Conservation (phyloP, 2,888 invertebrate species). For the Campaea margaritaria region DNA sequence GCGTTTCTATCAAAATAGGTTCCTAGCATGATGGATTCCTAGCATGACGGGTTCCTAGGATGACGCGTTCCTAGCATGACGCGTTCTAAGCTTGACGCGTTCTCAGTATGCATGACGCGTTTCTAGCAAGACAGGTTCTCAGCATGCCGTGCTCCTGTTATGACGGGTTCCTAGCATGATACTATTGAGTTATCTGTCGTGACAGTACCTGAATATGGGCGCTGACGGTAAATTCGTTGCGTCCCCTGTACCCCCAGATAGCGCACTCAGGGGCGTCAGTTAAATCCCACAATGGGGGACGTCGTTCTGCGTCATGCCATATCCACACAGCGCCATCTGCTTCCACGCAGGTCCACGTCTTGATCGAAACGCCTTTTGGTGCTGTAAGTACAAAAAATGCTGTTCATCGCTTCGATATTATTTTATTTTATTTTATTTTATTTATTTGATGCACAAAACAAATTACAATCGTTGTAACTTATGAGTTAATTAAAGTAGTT, state of each 20-base stretch:
- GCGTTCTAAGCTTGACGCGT: no score
- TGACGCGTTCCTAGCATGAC: no score
- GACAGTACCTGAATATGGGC: slow-evolving; percentile 90
- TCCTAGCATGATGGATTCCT: no score
- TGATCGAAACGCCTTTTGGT: slow-evolving; percentile 88
- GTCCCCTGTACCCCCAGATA: slow-evolving; percentile 88
- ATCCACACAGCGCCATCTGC: slow-evolving; percentile 90
- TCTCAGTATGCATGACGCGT: no score
- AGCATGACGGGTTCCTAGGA: no score
- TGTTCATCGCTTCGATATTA: no score
- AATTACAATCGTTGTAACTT: no score
- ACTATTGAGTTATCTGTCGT: no score
- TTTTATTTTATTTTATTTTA: no score
- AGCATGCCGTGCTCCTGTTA: neutral
- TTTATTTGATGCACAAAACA: no score
- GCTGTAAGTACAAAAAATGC: slow-evolving; percentile 71
- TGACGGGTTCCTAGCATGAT: neutral
- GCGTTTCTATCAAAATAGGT: no score
- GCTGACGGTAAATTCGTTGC: slow-evolving; percentile 91
- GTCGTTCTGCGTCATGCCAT: slow-evolving; percentile 92
- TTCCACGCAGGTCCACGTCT: slow-evolving; percentile 87
- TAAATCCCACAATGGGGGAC: slow-evolving; percentile 89
- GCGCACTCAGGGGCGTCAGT: slow-evolving; percentile 85
- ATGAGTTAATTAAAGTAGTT: no score
- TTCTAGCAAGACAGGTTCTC: neutral